Evolutionary conservation across 2,113 vertebrate species (phyloP), one percentile per base, ranked within the genome.

Genomic region (Ophiodon elongatus): DNA sequence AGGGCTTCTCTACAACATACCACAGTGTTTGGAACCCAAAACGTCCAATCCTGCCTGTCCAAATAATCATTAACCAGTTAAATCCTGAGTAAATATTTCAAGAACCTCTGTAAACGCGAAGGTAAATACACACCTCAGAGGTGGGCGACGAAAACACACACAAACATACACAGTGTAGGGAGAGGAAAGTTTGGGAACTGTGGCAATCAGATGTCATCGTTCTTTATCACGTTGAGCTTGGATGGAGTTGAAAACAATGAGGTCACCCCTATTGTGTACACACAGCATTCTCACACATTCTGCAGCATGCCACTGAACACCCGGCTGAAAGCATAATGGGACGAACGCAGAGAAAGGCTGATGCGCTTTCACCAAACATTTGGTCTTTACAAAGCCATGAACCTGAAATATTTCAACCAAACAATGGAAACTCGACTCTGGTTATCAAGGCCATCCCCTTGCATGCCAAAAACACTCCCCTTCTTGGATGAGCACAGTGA

Each of bases 51-150:
- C 25, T 23, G 50, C 76, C 69, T 85, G 73, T 82, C 69, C 85
- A 94, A 94, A 94, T 91, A 95, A 94, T 91, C 76, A 93, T 94
- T 94, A 95, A 94, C 91, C 80, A 63, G 88, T 87, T 92, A 84
- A 82, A 54, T 77, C 82, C 74, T 81, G 25, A 13, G 85, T 92
- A 89, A 92, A 92, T 91, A 92, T 93, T 93, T 85, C 70, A 83
- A 79, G 23, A 85, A 85, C 76, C 68, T 86, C 54, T 78, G 83
- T 87, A 86, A 92, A 93, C 86, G 70, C 70, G 19, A 81, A 78
- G 52, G 71, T 76, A 90, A 88, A 92, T 63, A 87, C 71, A 80
- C 72, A 83, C 62, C 83, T 85, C 60, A 71, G 54, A 56, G 56
- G 83, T 21, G 6, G 56, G 66, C 41, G 52, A 76, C 54, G 63